Evolutionary conservation across 2,113 vertebrate genomes (phyloP), one percentile per base, ranked within the genome.

Genomic region (Takifugu flavidus): DNA sequence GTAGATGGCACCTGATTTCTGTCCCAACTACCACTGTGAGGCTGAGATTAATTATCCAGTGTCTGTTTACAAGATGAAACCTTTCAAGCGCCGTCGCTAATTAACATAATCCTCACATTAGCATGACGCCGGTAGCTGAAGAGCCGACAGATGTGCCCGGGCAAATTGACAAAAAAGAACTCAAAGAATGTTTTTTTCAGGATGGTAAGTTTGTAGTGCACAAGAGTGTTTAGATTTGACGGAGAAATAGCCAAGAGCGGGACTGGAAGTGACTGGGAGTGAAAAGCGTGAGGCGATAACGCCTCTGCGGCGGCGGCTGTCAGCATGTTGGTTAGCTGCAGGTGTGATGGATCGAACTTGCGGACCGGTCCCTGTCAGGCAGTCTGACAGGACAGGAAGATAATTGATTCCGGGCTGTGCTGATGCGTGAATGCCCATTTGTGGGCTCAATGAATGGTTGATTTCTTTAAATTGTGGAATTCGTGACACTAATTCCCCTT

Each of bases 241-340:
- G 68, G 82, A 82, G 79, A 87, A 89, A 83, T 72, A 80, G 71
- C 45, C 25, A 25, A 68, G 62, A 72, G 56, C 44, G 49, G 67
- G 64, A 78, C 70, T 77, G 67, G 56, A 82, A 84, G 74, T 82
- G 80, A 84, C 84, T 88, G 20, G 20, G 20, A 20, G 20, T 20
- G 79, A 80, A 82, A 86, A 86, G 82, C 80, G 82, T 70, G 79
- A 80, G 82, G 76, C 52, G 53, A 75, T 74, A 78, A 79, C 77
- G 79, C 71, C 79, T 72, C 78, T 77, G 75, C 84, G 87, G 85
- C 79, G 77, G 81, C 76, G 79, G 78, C 73, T 76, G 83, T 87
- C 85, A 88, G 75, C 73, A 74, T 65, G 34, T 52, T 39, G 57
- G 57, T 70, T 60, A 74, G 79, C 56, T 2, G 43, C 26, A 56